Conservation (phyloP, 2,888 invertebrate species). For the Drosophila mercatorum region DNA sequence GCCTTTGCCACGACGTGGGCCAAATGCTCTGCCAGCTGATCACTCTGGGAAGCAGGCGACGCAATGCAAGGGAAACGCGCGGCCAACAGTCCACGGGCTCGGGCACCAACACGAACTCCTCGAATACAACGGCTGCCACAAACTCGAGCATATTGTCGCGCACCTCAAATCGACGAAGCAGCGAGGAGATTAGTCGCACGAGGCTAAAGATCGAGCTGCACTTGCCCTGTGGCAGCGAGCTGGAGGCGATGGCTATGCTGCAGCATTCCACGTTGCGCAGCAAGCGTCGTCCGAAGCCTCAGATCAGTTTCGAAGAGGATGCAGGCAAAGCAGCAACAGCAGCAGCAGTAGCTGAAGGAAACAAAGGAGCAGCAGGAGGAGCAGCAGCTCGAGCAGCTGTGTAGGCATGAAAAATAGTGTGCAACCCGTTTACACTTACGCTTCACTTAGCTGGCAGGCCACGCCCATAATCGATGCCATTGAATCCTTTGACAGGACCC, state of each 20-base stretch:
- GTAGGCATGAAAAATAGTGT: constrained; percentile 58
- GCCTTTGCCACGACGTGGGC: constrained; percentile 85
- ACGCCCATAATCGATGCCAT: constrained; percentile 71
- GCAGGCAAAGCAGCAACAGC: not conserved
- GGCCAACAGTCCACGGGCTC: constrained; percentile 75
- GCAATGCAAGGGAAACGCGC: constrained; percentile 24
- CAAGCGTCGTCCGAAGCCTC: constrained; percentile 65
- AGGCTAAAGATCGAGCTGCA: constrained; percentile 76
- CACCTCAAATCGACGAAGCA: constrained; percentile 87
- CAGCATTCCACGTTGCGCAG: constrained; percentile 54
- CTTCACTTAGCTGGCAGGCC: constrained; percentile 58
- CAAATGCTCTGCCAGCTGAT: constrained; percentile 47
- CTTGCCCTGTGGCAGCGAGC: constrained; percentile 72
- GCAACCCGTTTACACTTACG: constrained; percentile 78
- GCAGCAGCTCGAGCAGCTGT: not conserved
- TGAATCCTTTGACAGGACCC: constrained; percentile 61
- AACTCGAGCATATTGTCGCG: constrained; percentile 87
- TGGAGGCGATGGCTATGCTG: constrained; percentile 81
- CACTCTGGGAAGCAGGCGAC: constrained; percentile 55
- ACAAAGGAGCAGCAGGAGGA: not conserved
- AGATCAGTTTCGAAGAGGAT: constrained; percentile 82
- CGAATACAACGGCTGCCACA: constrained; percentile 82
- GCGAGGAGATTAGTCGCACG: constrained; percentile 81
- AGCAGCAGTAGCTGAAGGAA: constrained; percentile 4
- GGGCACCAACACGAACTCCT: constrained; percentile 87